Percentiles rank a stretch among this genome's conserved stretches.
These are phyloP conservation scores for Phymatocera aterrima DNA, from an alignment of 2,888 invertebrate species.

Conservation along the genomic window DNA sequence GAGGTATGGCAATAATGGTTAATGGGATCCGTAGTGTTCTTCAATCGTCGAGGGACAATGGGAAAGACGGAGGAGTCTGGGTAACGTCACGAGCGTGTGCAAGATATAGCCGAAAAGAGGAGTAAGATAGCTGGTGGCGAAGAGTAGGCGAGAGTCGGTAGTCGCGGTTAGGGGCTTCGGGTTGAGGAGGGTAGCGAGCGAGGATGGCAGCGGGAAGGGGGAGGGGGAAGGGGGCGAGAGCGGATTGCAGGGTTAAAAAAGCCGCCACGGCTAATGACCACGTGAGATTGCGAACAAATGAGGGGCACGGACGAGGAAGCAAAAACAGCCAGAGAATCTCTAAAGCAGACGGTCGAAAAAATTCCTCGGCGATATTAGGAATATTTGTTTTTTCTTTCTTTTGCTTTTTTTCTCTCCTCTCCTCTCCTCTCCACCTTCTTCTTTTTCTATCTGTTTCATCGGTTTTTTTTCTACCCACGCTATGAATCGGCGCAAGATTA, in stretches of 20 bases:
- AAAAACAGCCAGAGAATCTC: constrained; percentile 31
- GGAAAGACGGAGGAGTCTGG: constrained; percentile 31
- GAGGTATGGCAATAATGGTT: constrained; percentile 31
- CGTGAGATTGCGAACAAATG: constrained; percentile 47
- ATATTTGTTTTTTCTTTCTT: constrained; percentile 14
- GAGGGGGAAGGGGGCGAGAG: neutral
- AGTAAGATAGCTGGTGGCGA: neutral
- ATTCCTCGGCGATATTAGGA: constrained; percentile 12
- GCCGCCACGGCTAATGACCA: constrained; percentile 46
- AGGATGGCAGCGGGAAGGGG: neutral
- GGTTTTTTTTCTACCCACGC: neutral
- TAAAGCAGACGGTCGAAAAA: constrained; percentile 40
- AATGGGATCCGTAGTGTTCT: constrained; percentile 28
- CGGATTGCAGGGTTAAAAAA: constrained; percentile 42
- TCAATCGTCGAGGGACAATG: constrained; percentile 4
- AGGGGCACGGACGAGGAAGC: constrained; percentile 35
- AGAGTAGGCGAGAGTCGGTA: neutral
- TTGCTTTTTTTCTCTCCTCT: neutral
- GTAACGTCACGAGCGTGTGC: constrained; percentile 22
- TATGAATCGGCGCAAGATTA: constrained; percentile 34
- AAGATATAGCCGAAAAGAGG: constrained; percentile 6
- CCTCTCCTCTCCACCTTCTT: too few species aligned
- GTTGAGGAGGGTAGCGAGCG: constrained; percentile 8
- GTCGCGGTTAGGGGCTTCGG: neutral
- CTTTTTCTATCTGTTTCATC: too few species aligned